Conservation (phyloP, 2,888 invertebrate genomes). For the Gortyna flavago region DNA sequence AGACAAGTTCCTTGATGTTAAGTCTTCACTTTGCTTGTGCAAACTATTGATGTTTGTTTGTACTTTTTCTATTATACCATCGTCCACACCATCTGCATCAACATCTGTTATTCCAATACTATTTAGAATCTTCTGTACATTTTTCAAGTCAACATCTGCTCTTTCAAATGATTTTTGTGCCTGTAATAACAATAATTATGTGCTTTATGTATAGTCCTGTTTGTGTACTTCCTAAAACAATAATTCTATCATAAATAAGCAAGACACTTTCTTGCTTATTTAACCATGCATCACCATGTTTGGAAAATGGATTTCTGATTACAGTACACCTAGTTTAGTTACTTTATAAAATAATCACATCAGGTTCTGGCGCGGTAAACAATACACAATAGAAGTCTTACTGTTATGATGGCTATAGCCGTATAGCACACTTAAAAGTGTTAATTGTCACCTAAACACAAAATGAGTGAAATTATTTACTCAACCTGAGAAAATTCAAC, state of each 20-base stretch:
- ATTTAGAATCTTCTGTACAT: slow-evolving; percentile 80
- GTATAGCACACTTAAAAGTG: not conserved
- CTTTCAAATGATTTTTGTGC: slow-evolving; percentile 81
- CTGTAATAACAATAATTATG: slow-evolving; percentile 69
- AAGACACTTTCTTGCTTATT: not conserved
- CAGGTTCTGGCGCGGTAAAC: not conserved
- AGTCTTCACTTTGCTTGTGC: slow-evolving; percentile 82
- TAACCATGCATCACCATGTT: not conserved
- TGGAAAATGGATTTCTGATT: not conserved
- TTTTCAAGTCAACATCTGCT: slow-evolving; percentile 87
- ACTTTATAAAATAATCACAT: not conserved
- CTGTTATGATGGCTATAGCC: not conserved
- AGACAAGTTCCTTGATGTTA: slow-evolving; percentile 82
- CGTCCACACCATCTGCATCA: slow-evolving; percentile 72
- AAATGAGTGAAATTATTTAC: slow-evolving; percentile 1
- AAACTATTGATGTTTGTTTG: slow-evolving; percentile 78
- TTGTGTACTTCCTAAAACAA: not conserved
- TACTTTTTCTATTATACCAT: slow-evolving; percentile 80
- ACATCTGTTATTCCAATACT: slow-evolving; percentile 80
- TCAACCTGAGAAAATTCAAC: slow-evolving; percentile 84
- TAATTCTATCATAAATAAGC: not conserved
- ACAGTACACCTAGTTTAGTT: not conserved
- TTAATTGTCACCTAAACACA: not conserved
- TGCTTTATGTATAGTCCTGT: not conserved
- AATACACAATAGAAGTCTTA: not conserved